These are phyloP conservation scores for Stratiomys singularior DNA, from an alignment of 2,888 invertebrate species.

Conservation along the genomic window DNA sequence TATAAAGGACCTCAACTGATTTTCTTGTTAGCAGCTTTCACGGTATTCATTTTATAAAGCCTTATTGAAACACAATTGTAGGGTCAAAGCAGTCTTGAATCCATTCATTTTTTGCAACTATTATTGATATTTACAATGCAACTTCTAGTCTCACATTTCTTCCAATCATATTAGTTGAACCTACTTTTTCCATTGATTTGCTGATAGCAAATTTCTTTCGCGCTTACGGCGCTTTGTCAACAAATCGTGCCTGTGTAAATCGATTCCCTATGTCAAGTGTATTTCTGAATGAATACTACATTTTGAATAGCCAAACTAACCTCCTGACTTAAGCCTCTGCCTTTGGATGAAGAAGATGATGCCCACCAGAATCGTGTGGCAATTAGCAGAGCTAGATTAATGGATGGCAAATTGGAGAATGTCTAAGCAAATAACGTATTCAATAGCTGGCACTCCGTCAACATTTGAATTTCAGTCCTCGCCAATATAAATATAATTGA, in stretches of 20 bases:
- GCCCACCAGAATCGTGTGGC: neutral
- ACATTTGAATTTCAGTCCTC: neutral
- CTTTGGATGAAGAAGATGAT: neutral
- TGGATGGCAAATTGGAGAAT: conserved; percentile 33
- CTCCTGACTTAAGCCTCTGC: neutral
- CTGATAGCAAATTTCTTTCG: neutral
- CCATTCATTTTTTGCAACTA: neutral
- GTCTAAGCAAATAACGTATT: conserved; percentile 24
- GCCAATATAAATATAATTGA: conserved; percentile 20
- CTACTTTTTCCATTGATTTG: too few species aligned
- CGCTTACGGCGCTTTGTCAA: neutral
- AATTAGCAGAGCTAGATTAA: conserved; percentile 31
- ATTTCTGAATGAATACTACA: neutral
- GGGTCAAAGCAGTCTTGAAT: neutral
- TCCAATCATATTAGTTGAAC: neutral
- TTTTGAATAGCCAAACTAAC: too few species aligned
- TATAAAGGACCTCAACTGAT: neutral
- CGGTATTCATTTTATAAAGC: too few species aligned
- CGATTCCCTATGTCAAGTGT: neutral
- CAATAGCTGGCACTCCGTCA: conserved; percentile 23
- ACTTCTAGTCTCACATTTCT: neutral
- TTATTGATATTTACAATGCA: neutral
- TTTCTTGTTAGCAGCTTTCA: too few species aligned
- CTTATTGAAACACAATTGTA: neutral
- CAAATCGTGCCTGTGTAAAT: neutral